Evolutionary conservation across 64 coral and sea anemone species (phyloP), one percentile per base, ranked within the genome.

Genomic region (Stichodactyla mertensii): DNA sequence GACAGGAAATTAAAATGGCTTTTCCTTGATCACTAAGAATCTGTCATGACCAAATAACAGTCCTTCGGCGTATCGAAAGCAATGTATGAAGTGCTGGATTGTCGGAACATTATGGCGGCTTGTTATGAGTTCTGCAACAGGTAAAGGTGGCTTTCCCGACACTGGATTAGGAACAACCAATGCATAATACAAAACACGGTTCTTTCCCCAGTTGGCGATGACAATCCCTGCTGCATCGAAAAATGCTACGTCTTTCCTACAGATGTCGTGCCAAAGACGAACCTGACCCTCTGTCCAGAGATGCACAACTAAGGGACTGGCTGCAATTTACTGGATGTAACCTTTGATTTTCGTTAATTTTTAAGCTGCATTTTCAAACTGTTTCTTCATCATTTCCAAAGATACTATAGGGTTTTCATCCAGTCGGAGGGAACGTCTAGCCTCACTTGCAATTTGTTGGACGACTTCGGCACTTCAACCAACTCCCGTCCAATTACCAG

Each of bases 231-330:
- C 81, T 45, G 87, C 87, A 80, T 88, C 87, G 7, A 88, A 51
- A 51, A 58, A 80, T 14, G 87, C 66, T 10, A 89, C 62, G 52
- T 89, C 88, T 4, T 84, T 62, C 5, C 28, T 71, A 20, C 88
- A 89, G 19, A 80, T 11, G 27, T 53, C 27, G n/a, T 89, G 88
- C 88, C 79, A 89, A 55, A 89, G 57, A n/a, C 88, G 57, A 64
- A 89, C 62, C 52, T 89, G 88, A 62, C 78, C 80, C 20, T 89
- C 88, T 53, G 78, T 89, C 79, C 80, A 84, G 16, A 89, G 52
- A 10, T 89, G 88, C 2, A 89, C 80, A 45, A 74, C 62, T n/a
- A 84, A 60, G 36, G 36, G 36, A 45, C 3, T 80, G 88, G 23
- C 16, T 70, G 6, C 36, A 12, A 6, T 55, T 24, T 20, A 89